Evolutionary conservation across 2,797 vertebrate genomes (phyloP).

Genomic region (Muscicapa comitata): DNA sequence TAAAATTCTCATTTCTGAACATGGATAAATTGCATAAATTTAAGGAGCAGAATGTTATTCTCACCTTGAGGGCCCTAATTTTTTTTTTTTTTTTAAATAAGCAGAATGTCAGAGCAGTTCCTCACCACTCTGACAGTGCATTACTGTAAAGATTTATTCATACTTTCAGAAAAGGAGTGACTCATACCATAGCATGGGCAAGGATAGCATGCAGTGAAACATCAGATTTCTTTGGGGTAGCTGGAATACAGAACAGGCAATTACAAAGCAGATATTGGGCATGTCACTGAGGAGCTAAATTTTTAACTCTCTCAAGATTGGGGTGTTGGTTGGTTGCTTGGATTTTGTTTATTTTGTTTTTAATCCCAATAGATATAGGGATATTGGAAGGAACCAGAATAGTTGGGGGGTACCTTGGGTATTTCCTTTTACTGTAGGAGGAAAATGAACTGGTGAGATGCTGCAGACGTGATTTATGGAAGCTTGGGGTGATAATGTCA

Average conservation of each 20-base stretch:
- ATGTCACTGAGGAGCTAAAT: neutral
- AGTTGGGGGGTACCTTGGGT: neutral
- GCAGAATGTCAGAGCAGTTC: neutral
- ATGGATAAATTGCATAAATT: neutral
- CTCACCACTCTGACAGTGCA: neutral
- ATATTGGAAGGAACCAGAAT: neutral
- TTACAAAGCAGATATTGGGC: neutral
- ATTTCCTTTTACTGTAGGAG: neutral
- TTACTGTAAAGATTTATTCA: neutral
- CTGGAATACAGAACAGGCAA: neutral
- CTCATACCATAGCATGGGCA: neutral
- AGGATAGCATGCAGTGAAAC: neutral
- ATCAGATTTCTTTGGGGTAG: neutral
- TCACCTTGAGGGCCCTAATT: neutral
- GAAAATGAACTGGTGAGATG: neutral
- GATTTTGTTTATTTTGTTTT: neutral
- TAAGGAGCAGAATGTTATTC: neutral
- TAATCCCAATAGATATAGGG: neutral
- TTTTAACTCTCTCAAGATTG: neutral
- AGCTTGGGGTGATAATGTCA: neutral
- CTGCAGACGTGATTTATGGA: neutral
- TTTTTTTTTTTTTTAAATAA: neutral
- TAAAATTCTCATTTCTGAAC: neutral
- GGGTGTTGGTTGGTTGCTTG: neutral
- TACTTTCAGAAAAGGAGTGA: neutral